These are phyloP conservation scores for Oxygymnocypris stewartii DNA, from an alignment of 2,113 vertebrate species.

Conservation along the genomic window DNA sequence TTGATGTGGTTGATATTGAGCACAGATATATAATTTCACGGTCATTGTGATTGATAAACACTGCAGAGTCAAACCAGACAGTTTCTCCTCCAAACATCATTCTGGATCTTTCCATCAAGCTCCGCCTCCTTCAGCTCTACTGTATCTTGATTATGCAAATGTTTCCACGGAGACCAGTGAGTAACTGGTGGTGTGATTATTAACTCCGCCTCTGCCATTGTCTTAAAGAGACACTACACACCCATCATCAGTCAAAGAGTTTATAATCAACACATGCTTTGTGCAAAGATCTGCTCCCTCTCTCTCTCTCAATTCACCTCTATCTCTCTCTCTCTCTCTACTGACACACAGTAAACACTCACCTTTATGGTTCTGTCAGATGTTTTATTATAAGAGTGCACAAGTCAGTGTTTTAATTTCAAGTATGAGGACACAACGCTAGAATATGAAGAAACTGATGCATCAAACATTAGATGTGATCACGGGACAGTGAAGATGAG, in stretches of 20 bases:
- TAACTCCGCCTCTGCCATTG: slow-evolving; percentile 56
- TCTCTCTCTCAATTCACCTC: not conserved
- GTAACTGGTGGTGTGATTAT: slow-evolving; percentile 63
- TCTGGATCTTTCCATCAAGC: not conserved
- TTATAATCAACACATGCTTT: not conserved
- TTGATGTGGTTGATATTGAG: not conserved
- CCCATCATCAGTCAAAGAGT: not conserved
- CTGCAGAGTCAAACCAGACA: not conserved
- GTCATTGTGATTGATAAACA: not conserved
- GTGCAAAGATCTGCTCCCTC: not conserved
- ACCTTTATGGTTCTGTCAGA: not conserved
- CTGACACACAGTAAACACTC: not conserved
- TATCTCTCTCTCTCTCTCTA: not conserved
- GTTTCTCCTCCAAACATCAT: not conserved
- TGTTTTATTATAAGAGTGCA: not conserved
- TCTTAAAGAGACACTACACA: slow-evolving; percentile 57
- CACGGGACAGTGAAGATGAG: not conserved
- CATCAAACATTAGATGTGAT: not conserved
- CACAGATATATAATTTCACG: not conserved
- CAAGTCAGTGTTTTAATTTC: not conserved
- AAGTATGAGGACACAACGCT: not conserved
- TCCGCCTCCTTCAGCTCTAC: slow-evolving; percentile 3
- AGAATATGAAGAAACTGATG: not conserved
- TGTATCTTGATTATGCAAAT: slow-evolving; percentile 51
- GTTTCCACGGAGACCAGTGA: slow-evolving; percentile 54